Conservation (phyloP, 2,888 invertebrate species). For the Camponotus fellah region DNA sequence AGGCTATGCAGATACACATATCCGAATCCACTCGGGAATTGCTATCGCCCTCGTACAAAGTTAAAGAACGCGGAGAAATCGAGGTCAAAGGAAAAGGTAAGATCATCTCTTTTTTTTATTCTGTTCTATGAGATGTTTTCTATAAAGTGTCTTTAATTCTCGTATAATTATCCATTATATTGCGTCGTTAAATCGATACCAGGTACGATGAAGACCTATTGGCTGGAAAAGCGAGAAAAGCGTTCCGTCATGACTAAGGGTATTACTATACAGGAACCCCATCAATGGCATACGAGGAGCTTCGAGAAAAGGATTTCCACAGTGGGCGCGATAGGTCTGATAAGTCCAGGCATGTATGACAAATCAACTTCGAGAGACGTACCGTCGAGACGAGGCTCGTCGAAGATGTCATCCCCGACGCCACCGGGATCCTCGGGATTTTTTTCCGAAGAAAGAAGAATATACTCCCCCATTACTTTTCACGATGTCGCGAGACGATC, state of each 20-base stretch:
- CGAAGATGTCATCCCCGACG: constrained; percentile 74
- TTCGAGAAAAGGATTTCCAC: constrained; percentile 83
- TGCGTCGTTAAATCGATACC: constrained; percentile 16
- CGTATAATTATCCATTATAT: not conserved
- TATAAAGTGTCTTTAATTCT: not conserved
- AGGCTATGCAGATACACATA: constrained; percentile 97
- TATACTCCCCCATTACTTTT: constrained; percentile 95
- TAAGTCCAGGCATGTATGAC: constrained; percentile 54
- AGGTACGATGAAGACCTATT: constrained; percentile 96
- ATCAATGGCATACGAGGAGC: constrained; percentile 84
- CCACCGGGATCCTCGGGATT: constrained; percentile 76
- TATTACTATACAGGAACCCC: constrained; percentile 80
- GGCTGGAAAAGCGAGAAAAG: constrained; percentile 92
- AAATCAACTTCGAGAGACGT: constrained; percentile 62
- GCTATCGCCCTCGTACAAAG: constrained; percentile 91
- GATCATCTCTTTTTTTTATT: not conserved
- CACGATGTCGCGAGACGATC: constrained; percentile 94
- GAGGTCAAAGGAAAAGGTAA: constrained; percentile 96
- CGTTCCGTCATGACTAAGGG: constrained; percentile 87
- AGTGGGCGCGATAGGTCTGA: constrained; percentile 47
- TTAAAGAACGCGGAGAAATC: constrained; percentile 93
- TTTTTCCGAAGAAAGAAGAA: constrained; percentile 89
- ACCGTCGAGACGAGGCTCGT: constrained; percentile 70
- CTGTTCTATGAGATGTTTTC: too few relatives aligned
- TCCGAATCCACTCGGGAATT: constrained; percentile 95